phyloP scores from a whole-genome alignment of 2,888 invertebrate genomes.

The Tetrapedia diversipes region DNA sequence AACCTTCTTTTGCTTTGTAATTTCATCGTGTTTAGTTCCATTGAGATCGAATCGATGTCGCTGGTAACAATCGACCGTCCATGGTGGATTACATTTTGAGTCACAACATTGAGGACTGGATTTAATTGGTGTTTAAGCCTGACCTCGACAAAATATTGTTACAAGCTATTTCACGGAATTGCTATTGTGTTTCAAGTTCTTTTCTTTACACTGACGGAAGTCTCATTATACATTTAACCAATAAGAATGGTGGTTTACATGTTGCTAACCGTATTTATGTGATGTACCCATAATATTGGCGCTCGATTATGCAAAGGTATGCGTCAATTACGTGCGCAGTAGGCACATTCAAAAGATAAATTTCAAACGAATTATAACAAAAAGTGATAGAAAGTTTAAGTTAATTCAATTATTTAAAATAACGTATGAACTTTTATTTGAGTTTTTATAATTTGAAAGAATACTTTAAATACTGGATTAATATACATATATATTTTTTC shows the following conservation, averaged over 20 bases:
- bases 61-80: conserved; percentile 39
- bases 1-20: conserved; percentile 36
- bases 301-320: conserved; percentile 58
- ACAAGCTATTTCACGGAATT: conserved; percentile 33
- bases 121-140: conserved; percentile 68
- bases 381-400: too few species aligned
- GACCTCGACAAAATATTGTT: conserved; percentile 64
- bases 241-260: conserved; percentile 78
- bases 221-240: conserved; percentile 73
- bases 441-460: too few species aligned
- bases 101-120: conserved; percentile 49
- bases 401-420: too few species aligned
- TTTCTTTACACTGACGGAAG: conserved; percentile 45
- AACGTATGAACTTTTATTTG: too few species aligned
- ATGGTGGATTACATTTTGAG: conserved; percentile 17
- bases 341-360: conserved; percentile 65
- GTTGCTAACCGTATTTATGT: conserved; percentile 75
- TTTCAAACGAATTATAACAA: too few species aligned
- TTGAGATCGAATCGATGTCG: conserved; percentile 18
- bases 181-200: conserved; percentile 61
- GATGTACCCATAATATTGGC: conserved; percentile 70
- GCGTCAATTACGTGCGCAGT: conserved; percentile 69
- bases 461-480: too few species aligned
- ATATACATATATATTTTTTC: too few species aligned
- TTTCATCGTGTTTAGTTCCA: conserved; percentile 26